phyloP scores from a whole-genome alignment of 2,797 vertebrate genomes.

The Cossypha dichroa region DNA sequence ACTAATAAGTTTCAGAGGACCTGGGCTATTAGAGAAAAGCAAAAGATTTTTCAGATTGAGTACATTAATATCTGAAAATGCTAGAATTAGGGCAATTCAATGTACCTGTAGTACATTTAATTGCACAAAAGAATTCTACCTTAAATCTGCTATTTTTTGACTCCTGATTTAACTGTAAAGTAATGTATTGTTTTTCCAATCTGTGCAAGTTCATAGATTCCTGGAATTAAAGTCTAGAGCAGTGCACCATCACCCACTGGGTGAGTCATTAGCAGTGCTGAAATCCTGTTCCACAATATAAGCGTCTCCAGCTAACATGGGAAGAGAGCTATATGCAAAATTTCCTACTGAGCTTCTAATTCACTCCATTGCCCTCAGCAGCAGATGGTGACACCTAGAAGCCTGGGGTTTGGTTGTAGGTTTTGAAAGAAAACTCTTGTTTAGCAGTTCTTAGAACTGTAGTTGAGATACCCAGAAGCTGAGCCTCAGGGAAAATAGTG shows the following conservation, averaged over 20 bases:
- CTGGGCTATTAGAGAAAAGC: not conserved
- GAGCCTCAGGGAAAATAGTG: not conserved
- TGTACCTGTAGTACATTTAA: not conserved
- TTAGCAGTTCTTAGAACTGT: not conserved
- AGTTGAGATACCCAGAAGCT: not conserved
- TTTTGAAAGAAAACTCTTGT: not conserved
- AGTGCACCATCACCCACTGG: not conserved
- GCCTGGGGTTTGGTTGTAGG: not conserved
- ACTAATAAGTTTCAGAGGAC: not conserved
- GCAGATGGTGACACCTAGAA: not conserved
- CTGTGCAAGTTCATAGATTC: not conserved
- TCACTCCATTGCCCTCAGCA: not conserved
- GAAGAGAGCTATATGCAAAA: not conserved
- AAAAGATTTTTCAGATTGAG: not conserved
- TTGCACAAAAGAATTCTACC: not conserved
- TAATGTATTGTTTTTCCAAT: not conserved
- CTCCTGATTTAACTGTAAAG: not conserved
- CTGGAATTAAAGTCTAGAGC: not conserved
- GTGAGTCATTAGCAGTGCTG: not conserved
- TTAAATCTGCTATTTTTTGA: not conserved
- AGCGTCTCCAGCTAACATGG: not conserved
- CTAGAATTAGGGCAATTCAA: not conserved
- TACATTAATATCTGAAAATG: not conserved
- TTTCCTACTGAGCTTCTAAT: not conserved
- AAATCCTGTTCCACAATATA: not conserved